Percentiles rank a stretch among this genome's conserved stretches.
Conservation (phyloP, 2,888 invertebrate genomes). For the Neuroscelio doddi region DNA sequence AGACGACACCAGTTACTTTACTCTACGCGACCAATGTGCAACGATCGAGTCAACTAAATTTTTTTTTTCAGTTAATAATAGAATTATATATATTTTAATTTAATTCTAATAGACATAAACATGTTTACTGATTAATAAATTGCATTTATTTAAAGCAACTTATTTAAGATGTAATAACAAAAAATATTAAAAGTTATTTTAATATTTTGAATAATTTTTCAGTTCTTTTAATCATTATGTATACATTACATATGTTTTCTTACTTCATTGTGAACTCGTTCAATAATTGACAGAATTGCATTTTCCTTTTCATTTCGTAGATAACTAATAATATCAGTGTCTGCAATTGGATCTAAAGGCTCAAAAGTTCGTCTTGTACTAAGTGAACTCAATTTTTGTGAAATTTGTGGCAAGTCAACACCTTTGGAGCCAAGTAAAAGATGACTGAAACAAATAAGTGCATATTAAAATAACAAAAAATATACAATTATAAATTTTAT, state of each 20-base stretch:
- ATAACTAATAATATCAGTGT: constrained; percentile 92
- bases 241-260: constrained; percentile 67
- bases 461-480: constrained; percentile 6
- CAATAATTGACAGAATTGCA: constrained; percentile 91
- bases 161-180: too few relatives aligned
- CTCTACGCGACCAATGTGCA: too few relatives aligned
- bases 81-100: too few relatives aligned
- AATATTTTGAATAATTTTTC: constrained; percentile 8
- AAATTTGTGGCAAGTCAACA: constrained; percentile 93
- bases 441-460: constrained; percentile 76
- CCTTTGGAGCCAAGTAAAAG: constrained; percentile 93
- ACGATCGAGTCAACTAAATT: too few relatives aligned
- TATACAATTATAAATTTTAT: constrained; percentile 18
- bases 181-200: background rate
- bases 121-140: too few relatives aligned
- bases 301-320: constrained; percentile 95
- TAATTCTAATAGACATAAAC: too few relatives aligned
- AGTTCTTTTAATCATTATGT: too few relatives aligned
- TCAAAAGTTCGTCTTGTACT: constrained; percentile 90
- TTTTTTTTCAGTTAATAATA: too few relatives aligned
- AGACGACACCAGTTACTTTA: too few relatives aligned
- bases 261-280: constrained; percentile 90
- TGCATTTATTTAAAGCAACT: too few relatives aligned
- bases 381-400: constrained; percentile 90
- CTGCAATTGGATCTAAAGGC: constrained; percentile 91